Base-by-base conservation (phyloP, 2,888 invertebrate species). In the Nyleta sp. region DNA sequence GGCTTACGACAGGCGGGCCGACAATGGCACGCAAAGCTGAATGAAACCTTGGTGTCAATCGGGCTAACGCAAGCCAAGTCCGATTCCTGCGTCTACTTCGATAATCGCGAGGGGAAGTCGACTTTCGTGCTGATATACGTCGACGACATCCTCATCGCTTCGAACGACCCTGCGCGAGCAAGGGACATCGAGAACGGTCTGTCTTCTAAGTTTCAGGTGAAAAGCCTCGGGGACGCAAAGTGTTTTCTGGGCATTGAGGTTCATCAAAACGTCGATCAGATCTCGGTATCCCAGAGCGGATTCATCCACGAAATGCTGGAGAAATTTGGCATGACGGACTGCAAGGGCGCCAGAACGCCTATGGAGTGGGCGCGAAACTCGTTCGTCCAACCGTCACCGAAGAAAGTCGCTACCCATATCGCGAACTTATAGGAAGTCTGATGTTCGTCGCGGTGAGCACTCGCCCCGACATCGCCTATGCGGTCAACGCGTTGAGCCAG, bases 281-380 rank as follows among this genome's bases (percentile, higher is more conserved):
- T 42, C 8, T 17, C 17, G 15, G 3, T 42, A 4, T 17, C 15
- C 6, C 17, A 42, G n/a, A 13, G 15, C 7, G 42, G 42, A 3
- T 42, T 11, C 42, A 42, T 42, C 42, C 42, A 42, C 42, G 42
- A 42, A 13, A 15, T 42, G 15, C 42, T 42, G 17, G 15, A 15
- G 17, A 42, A 17, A 15, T 42, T 42, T 17, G 17, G 17, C 7
- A 42, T 42, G 42, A 4, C 15, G 3, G 42, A 42, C 5, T 42
- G 42, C 17, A 42, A 13, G 17, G 15, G 10, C 17, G 17, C 17
- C 42, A 17, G 2, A n/a, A 15, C 42, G 3, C 42, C 13, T 8
- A 13, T 42, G 35, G 35, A 35, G n/a, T n/a, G 11, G 35, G n/a
- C n/a, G 8, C n/a, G 8, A 35, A 35, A 8, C n/a, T 35, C 35